Percentiles rank a stretch among this genome's conserved stretches.
Evolutionary conservation across 1,140 invertebrate genomes (phyloP).

Genomic region (Diabrotica undecimpunctata): DNA sequence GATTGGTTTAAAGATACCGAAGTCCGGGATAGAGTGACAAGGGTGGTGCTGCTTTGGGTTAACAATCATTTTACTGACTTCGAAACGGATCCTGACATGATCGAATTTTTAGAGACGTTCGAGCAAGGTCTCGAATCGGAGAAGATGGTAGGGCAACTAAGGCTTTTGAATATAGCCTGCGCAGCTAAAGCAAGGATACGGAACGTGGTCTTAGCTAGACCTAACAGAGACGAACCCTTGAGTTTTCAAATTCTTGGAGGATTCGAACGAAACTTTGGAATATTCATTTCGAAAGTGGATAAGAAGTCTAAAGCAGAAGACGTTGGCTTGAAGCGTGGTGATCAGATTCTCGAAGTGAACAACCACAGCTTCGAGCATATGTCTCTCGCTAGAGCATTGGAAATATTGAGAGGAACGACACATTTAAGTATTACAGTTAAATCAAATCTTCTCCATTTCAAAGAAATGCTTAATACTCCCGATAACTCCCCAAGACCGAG

Average conservation of each 20-base stretch:
- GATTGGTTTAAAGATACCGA: conserved; percentile 83
- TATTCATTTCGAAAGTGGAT: conserved; percentile 90
- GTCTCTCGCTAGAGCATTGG: conserved; percentile 82
- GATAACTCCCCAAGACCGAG: conserved; percentile 75
- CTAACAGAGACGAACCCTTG: conserved; percentile 86
- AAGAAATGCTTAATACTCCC: conserved; percentile 82
- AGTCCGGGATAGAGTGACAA: conserved; percentile 84
- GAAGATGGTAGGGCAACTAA: conserved; percentile 78
- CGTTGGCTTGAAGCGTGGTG: conserved; percentile 93
- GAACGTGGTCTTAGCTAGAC: conserved; percentile 85
- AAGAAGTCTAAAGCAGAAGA: conserved; percentile 91
- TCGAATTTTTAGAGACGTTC: conserved; percentile 94
- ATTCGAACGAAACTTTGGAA: conserved; percentile 81
- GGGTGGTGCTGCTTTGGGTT: conserved; percentile 95
- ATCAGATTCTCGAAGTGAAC: conserved; percentile 97
- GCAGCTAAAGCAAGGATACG: conserved; percentile 91
- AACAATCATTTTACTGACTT: conserved; percentile 99
- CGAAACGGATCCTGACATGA: conserved; percentile 93
- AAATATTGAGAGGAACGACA: conserved; percentile 88
- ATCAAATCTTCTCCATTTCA: conserved; percentile 85
- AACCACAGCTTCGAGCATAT: conserved; percentile 94
- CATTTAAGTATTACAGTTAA: conserved; percentile 96
- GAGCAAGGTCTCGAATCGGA: conserved; percentile 79
- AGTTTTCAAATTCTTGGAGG: conserved; percentile 94
- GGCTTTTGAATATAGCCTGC: conserved; percentile 92